phyloP scores from a whole-genome alignment of 2,113 vertebrate genomes.

The Heliornis fulica region DNA sequence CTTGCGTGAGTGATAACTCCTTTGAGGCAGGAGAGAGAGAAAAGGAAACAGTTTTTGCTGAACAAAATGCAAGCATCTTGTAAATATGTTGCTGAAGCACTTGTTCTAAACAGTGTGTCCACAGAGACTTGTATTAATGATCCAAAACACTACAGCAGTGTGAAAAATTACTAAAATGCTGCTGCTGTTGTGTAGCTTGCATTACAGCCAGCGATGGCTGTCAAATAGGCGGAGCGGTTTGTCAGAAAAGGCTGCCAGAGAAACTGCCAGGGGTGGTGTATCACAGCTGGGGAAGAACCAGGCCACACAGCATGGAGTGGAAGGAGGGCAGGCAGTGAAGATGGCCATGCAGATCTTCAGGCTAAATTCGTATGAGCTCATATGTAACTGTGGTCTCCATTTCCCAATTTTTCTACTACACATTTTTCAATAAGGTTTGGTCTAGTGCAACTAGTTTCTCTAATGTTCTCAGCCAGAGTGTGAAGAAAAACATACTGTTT shows the following conservation, averaged over 20 bases:
- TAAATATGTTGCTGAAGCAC: constrained; percentile 4
- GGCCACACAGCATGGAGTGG: rapidly evolving
- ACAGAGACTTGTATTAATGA: constrained; percentile 20
- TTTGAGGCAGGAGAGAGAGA: neutral
- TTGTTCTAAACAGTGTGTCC: neutral
- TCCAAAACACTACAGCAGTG: neutral
- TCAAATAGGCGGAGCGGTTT: neutral
- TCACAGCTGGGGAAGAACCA: neutral
- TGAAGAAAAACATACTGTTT: neutral
- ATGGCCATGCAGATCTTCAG: neutral
- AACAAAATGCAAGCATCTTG: neutral
- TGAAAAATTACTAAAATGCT: neutral
- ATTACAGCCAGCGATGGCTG: neutral
- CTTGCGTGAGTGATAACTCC: neutral
- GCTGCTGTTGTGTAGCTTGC: neutral
- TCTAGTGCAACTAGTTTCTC: neutral
- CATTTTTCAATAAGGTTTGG: neutral
- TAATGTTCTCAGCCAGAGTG: neutral
- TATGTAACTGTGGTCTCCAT: rapidly evolving
- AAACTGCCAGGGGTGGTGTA: no score
- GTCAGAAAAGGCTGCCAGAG: neutral
- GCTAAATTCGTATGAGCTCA: rapidly evolving
- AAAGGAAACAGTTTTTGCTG: neutral
- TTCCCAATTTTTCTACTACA: neutral
- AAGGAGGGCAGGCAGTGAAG: neutral